Base-by-base conservation (phyloP, 2,888 invertebrate species). In the Reticulitermes lucifugus region DNA sequence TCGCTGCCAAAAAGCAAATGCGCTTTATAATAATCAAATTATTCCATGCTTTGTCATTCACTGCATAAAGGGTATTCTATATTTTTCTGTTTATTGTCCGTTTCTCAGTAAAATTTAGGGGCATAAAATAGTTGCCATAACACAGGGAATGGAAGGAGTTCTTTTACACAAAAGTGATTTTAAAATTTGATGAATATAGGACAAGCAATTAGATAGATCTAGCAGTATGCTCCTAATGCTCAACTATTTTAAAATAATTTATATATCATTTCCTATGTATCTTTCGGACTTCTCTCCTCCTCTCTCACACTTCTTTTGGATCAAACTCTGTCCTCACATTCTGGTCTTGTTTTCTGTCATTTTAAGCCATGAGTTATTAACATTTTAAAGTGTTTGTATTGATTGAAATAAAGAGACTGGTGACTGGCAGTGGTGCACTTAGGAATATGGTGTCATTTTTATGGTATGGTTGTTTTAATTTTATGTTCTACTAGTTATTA, bases 361-460 rank as follows among this genome's bases (percentile, higher is more conserved):
- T 75, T 55, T 83, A 59, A 55, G 59, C 55, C 22, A 29, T 75
- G 75, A 35, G 71, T 75, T 65, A 81, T 41, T 81, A 81, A 81
- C 81, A 65, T 60, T 81, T 81, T 81, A 22, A 81, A 60, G 65
- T 70, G 46, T 81, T 70, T 65, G 70, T 70, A 81, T 81, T 46
- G 70, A 81, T 70, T 81, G 70, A 81, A 81, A 81, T 81, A 81
- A 81, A 70, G 70, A 70, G 70, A 81, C 70, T 81, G 65, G 79
- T 65, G 84, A 65, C 79, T 60, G 84, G 84, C 77, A 43, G 79
- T 59, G 79, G 22, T 46, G 22, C 77, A 43, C 41, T 77, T 65
- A 75, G 79, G 35, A 77, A 79, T 59, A 79, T 65, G 43, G 84
- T 70, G 41, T 65, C 25, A 80, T 55, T 12, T 4, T 35, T 35